Percentiles rank a stretch among this genome's conserved stretches.
Evolutionary conservation across 2,113 vertebrate species (phyloP).

Genomic region (Martes martes): DNA sequence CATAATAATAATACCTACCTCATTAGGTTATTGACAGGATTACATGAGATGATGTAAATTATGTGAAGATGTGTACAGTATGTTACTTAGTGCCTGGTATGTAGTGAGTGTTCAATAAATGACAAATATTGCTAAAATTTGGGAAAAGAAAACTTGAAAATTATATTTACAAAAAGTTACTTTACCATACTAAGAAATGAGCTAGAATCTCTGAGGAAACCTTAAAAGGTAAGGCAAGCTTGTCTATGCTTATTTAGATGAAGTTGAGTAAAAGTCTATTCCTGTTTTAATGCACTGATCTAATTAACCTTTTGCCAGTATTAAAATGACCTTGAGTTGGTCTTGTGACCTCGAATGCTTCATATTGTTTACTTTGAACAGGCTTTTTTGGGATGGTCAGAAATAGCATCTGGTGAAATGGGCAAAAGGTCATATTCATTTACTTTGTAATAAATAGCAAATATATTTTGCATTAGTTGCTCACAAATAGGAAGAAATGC

Average conservation of each 20-base stretch:
- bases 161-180: neutral
- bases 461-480: constrained; percentile 56
- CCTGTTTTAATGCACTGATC: constrained; percentile 87
- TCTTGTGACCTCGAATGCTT: constrained; percentile 84
- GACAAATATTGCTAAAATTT: neutral
- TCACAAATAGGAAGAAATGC: constrained; percentile 60
- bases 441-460: constrained; percentile 76
- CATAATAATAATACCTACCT: neutral
- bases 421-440: constrained; percentile 87
- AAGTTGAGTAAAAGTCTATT: constrained; percentile 80
- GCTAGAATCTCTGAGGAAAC: constrained; percentile 58
- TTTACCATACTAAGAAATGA: constrained; percentile 25
- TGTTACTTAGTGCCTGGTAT: neutral
- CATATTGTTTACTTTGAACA: constrained; percentile 87
- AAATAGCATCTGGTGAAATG: constrained; percentile 83
- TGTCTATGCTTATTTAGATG: constrained; percentile 76
- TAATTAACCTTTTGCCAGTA: constrained; percentile 89
- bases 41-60: neutral
- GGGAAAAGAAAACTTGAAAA: neutral
- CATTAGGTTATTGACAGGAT: neutral
- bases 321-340: constrained; percentile 88
- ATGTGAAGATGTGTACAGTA: neutral
- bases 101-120: neutral
- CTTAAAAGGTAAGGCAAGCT: constrained; percentile 64
- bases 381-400: constrained; percentile 83